Evolutionary conservation across 2,113 vertebrate species (phyloP).

Genomic region (Anthoscopus minutus): DNA sequence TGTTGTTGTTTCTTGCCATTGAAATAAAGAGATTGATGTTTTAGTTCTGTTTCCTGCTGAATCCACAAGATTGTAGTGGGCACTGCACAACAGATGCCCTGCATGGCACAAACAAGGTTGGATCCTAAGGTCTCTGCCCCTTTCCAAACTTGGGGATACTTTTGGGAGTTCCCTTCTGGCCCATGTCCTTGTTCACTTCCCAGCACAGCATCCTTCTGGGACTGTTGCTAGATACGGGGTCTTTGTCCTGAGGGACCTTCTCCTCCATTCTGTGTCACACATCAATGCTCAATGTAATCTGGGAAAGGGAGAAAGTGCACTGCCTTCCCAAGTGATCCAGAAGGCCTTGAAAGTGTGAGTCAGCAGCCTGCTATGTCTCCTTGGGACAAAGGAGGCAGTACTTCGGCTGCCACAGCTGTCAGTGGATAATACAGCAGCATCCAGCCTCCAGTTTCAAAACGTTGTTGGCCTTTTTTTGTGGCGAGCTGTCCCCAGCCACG

Average conservation of each 20-base stretch:
- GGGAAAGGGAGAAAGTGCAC: neutral
- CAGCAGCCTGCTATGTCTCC: neutral
- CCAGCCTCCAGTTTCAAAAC: neutral
- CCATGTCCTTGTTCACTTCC: neutral
- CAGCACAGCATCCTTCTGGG: neutral
- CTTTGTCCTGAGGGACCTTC: neutral
- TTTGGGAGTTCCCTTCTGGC: neutral
- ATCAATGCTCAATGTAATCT: neutral
- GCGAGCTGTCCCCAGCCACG: neutral
- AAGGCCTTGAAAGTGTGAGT: neutral
- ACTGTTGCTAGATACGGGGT: neutral
- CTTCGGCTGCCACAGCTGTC: neutral
- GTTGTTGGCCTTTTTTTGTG: neutral
- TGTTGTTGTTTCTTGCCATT: conserved; percentile 66
- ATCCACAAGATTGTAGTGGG: fast-evolving
- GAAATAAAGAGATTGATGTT: conserved; percentile 65
- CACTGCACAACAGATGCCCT: neutral
- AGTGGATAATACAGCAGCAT: neutral
- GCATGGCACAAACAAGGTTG: neutral
- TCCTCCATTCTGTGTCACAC: neutral
- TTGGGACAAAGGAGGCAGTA: neutral
- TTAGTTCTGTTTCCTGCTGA: neutral
- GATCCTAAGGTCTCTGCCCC: neutral
- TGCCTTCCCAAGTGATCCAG: neutral
- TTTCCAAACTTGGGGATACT: neutral